A percentile compares a stretch with the other conserved stretches of the same genome.
phyloP scores from a whole-genome alignment of 1,140 invertebrate species.

The Eumaeus atala region DNA sequence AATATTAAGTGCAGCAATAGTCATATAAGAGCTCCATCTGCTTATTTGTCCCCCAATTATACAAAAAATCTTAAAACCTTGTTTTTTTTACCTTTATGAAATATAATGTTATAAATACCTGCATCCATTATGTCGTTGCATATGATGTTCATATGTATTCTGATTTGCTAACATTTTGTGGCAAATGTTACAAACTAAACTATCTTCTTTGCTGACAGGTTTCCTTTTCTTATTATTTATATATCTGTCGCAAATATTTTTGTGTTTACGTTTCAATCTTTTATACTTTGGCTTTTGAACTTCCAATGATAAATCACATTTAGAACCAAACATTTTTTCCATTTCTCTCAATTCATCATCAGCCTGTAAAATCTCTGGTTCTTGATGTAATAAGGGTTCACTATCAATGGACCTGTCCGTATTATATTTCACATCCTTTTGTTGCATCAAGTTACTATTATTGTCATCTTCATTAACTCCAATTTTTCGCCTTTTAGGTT shows the following conservation, averaged over 20 bases:
- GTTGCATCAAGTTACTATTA: too few species aligned
- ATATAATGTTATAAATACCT: constrained; percentile 28
- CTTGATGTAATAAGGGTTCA: background rate
- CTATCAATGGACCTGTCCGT: background rate
- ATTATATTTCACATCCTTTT: constrained; percentile 6
- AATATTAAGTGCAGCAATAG: too few species aligned
- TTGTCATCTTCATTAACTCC: background rate
- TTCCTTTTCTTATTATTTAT: constrained; percentile 17
- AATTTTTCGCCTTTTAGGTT: background rate
- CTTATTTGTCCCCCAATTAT: too few species aligned
- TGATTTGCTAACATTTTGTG: constrained; percentile 43
- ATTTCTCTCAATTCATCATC: constrained; percentile 22
- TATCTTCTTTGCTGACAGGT: constrained; percentile 14
- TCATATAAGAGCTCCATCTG: too few species aligned
- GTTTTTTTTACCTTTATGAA: too few species aligned
- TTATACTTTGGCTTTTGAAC: constrained; percentile 11
- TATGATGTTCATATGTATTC: constrained; percentile 48
- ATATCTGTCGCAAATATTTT: constrained; percentile 10
- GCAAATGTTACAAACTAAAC: constrained; percentile 42
- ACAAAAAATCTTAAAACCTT: too few species aligned
- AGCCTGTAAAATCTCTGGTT: background rate
- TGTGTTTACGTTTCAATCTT: constrained; percentile 20
- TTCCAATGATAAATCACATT: background rate
- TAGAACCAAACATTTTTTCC: constrained; percentile 20
- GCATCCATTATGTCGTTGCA: constrained; percentile 52